Evolutionary conservation across 2,888 invertebrate genomes (phyloP).

Genomic region (Rhorus exstirpatorius): DNA sequence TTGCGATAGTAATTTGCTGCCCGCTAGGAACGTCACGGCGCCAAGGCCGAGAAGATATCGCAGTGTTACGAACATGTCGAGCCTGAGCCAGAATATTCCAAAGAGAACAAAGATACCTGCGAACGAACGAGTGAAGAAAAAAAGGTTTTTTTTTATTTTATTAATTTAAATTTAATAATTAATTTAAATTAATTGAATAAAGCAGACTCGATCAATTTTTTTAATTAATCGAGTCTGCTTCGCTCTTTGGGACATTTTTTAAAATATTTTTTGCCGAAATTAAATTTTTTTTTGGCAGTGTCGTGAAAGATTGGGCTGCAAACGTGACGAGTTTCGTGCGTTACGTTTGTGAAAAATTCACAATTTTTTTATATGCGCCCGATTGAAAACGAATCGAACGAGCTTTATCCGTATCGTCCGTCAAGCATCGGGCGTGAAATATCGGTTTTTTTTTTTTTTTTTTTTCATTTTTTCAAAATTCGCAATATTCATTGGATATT

Average conservation of each 20-base stretch:
- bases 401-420: constrained; percentile 71
- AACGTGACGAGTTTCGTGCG: constrained; percentile 74
- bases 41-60: constrained; percentile 95
- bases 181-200: too few species aligned
- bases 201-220: too few species aligned
- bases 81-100: constrained; percentile 95
- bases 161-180: too few species aligned
- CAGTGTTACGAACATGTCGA: constrained; percentile 98
- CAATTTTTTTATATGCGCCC: constrained; percentile 78
- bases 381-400: constrained; percentile 78
- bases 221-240: too few species aligned
- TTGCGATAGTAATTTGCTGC: constrained; percentile 95
- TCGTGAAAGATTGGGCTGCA: constrained; percentile 83
- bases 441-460: too few species aligned
- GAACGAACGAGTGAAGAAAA: constrained; percentile 58
- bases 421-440: constrained; percentile 78
- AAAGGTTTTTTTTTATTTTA: too few species aligned
- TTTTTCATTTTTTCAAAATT: too few species aligned
- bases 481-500: too few species aligned
- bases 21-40: constrained; percentile 96
- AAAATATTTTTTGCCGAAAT: too few species aligned
- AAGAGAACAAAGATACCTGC: constrained; percentile 95
- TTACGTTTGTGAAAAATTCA: constrained; percentile 83
- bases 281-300: constrained; percentile 65
- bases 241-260: too few species aligned